Percentiles rank a stretch among this genome's conserved stretches.
Evolutionary conservation across 2,888 invertebrate species (phyloP).

Genomic region (Argynnis bischoffii): DNA sequence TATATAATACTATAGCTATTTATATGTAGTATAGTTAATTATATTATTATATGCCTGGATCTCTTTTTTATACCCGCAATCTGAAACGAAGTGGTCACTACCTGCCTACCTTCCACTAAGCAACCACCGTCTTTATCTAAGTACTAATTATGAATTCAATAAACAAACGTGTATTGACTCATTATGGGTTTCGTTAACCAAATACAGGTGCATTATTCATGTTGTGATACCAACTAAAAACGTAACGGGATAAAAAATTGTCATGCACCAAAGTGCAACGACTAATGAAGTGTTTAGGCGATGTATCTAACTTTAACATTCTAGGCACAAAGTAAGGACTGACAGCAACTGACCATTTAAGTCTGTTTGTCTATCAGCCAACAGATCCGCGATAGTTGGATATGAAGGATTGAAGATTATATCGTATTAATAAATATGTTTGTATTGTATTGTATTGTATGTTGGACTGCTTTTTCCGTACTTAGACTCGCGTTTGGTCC

Average conservation of each 20-base stretch:
- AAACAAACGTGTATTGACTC: conserved; percentile 15
- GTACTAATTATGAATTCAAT: neutral
- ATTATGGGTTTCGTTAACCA: conserved; percentile 1
- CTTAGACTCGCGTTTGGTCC: too few species aligned
- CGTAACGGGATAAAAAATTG: conserved; percentile 21
- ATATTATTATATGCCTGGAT: too few species aligned
- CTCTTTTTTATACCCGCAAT: too few species aligned
- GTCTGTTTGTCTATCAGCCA: conserved; percentile 27
- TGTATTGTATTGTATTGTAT: too few species aligned
- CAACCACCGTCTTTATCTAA: neutral
- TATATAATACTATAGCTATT: too few species aligned
- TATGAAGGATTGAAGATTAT: conserved; percentile 29
- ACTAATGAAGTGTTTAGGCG: conserved; percentile 5
- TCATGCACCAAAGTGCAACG: conserved; percentile 20
- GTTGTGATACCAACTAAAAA: neutral
- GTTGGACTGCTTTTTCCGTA: too few species aligned
- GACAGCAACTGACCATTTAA: conserved; percentile 12
- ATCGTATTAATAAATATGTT: conserved; percentile 23
- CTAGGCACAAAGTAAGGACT: neutral
- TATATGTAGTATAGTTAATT: too few species aligned
- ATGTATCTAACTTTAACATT: neutral
- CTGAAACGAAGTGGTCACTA: too few species aligned
- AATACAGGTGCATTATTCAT: conserved; percentile 13
- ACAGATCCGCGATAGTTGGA: conserved; percentile 24
- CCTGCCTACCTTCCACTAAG: neutral